These are phyloP conservation scores for Dendrocincla fuliginosa DNA, from an alignment of 2,797 vertebrate genomes.

Conservation along the genomic window DNA sequence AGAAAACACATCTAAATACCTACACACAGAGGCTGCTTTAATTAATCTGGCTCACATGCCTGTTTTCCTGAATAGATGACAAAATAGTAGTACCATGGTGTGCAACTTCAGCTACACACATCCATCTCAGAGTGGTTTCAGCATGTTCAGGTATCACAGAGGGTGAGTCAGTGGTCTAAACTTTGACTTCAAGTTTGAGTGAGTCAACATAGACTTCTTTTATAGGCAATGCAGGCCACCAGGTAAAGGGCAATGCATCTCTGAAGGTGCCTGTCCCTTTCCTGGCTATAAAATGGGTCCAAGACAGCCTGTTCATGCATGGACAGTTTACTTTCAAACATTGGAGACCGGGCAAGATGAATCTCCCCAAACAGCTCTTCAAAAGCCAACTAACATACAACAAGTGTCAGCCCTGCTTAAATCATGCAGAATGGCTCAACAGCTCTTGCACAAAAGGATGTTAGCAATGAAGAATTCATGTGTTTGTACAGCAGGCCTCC, in stretches of 20 bases:
- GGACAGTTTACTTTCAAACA: not conserved
- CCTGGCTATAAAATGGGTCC: not conserved
- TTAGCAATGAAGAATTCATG: not conserved
- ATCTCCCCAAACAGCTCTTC: not conserved
- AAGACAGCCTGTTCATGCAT: not conserved
- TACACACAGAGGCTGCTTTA: not conserved
- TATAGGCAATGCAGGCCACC: not conserved
- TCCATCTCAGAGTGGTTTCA: not conserved
- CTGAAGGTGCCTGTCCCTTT: not conserved
- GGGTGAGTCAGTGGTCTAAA: not conserved
- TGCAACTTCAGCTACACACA: not conserved
- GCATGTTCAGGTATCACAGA: not conserved
- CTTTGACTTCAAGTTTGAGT: not conserved
- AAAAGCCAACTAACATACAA: not conserved
- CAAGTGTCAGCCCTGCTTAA: not conserved
- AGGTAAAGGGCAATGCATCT: not conserved
- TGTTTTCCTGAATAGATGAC: not conserved
- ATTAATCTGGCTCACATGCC: not conserved
- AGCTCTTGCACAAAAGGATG: not conserved
- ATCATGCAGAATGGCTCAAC: not conserved
- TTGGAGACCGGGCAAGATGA: rapidly evolving
- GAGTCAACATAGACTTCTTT: not conserved
- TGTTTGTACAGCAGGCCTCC: slow-evolving; percentile 39
- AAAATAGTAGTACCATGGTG: not conserved
- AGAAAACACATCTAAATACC: not conserved